Evolutionary conservation across 2,113 vertebrate genomes (phyloP), one percentile per base, ranked within the genome.

Genomic region (Propithecus coquereli): DNA sequence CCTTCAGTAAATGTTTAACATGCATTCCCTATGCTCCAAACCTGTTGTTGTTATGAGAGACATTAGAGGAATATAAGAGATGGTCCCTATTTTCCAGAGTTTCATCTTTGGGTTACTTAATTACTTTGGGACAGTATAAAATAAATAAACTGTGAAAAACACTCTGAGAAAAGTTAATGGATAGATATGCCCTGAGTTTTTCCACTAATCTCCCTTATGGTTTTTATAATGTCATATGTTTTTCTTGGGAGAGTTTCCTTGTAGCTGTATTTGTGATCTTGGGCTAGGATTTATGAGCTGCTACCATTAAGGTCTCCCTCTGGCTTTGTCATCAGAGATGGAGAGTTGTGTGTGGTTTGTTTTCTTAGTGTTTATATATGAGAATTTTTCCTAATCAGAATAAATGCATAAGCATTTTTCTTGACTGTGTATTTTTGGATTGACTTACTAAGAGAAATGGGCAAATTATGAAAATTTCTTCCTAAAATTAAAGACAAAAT

Each of bases 121-220:
- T 96, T 91, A 87, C 80, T 97, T 90, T 87, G 45, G 40, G 83
- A 84, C 8, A 66, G 6, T 71, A 92, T 93, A 90, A 96, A 88
- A 61, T 74, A 92, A 92, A 95, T 92, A 95, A 96, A 79, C 61
- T 88, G 25, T 91, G 81, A 95, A 89, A 65, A 97, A 94, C 90
- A 94, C n/a, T 94, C 87, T 97, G 97, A 92, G 91, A 90, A 97
- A 97, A 95, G 68, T 97, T 95, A 96, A 95, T 94, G 86, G 86
- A 97, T 94, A 92, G 91, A 94, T 94, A 88, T 23, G 25, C 90
- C 70, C 79, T 89, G 57, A 54, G 77, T 87, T 94, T 94, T 86
- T 95, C 80, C 80, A 73, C 13, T 94, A 93, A 92, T 71, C 73
- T 83, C 97, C 6, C 2, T 89, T 84, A 66, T 95, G 85, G 47